Evolutionary conservation across 2,888 invertebrate genomes (phyloP).

Genomic region (Hipparchia sbordonii): DNA sequence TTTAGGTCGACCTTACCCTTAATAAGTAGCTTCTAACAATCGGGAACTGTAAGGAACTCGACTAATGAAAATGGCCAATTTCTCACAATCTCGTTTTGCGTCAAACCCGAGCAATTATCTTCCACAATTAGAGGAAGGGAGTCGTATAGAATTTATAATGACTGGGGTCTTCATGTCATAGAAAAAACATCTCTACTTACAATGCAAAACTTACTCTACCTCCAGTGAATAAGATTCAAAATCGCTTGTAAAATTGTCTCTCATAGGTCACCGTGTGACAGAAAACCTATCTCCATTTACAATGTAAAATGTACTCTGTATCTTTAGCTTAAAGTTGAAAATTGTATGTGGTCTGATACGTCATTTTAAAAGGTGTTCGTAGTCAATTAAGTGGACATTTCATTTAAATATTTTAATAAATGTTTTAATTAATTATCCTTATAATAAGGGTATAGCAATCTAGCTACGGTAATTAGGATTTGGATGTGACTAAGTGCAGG

Average conservation of each 20-base stretch:
- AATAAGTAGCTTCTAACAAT: not conserved
- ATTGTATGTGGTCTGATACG: not conserved
- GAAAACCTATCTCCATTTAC: not conserved
- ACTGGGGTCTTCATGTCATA: constrained; percentile 19
- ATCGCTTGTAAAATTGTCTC: not conserved
- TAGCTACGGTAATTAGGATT: constrained; percentile 9
- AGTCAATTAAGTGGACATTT: constrained; percentile 25
- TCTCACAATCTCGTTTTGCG: constrained; percentile 19
- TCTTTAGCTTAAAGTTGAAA: constrained; percentile 3
- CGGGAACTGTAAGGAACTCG: constrained; percentile 1
- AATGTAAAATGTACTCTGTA: constrained; percentile 4
- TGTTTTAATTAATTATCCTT: constrained; percentile 22
- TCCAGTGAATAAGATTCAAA: not conserved
- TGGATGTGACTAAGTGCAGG: constrained; percentile 2
- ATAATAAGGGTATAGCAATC: constrained; percentile 19
- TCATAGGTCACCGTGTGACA: not conserved
- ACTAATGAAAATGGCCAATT: constrained; percentile 11
- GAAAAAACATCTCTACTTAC: not conserved
- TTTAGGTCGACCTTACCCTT: not conserved
- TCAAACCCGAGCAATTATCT: constrained; percentile 27
- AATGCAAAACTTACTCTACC: not conserved
- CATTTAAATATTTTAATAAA: constrained; percentile 29
- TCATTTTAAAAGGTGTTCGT: constrained; percentile 22
- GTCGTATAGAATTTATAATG: constrained; percentile 35
- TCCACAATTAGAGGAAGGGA: constrained; percentile 35